These are phyloP conservation scores for Leuciscus waleckii DNA, from an alignment of 2,797 vertebrate genomes.

Conservation along the genomic window DNA sequence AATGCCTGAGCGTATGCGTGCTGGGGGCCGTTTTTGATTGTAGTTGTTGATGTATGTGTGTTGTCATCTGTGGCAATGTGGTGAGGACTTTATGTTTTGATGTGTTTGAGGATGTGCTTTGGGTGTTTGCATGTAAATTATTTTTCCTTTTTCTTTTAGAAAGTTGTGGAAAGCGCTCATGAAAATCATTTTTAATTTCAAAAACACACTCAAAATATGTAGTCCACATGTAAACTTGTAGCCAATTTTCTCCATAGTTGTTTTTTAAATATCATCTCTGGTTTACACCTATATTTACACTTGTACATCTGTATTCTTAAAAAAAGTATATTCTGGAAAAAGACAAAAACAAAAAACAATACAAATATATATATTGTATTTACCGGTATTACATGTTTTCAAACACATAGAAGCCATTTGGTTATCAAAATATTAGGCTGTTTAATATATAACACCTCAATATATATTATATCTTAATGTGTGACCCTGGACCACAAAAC, in stretches of 20 bases:
- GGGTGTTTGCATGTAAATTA: neutral
- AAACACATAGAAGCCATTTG: neutral
- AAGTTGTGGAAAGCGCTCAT: neutral
- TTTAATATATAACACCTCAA: neutral
- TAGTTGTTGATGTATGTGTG: conserved; percentile 16
- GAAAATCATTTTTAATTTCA: neutral
- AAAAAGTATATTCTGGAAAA: no score
- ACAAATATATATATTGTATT: no score
- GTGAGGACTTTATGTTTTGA: neutral
- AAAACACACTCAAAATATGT: neutral
- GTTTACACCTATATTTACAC: neutral
- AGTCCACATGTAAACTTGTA: neutral
- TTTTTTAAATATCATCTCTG: neutral
- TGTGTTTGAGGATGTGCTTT: conserved; percentile 1
- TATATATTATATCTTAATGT: no score
- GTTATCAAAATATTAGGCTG: neutral
- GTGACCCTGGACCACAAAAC: no score
- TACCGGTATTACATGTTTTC: no score
- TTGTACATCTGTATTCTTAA: neutral
- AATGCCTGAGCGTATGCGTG: neutral
- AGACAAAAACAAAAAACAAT: no score
- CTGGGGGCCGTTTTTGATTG: neutral
- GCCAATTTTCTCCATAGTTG: neutral
- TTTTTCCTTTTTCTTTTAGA: neutral
- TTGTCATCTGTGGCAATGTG: conserved; percentile 1